Conservation (phyloP, 2,888 invertebrate genomes). For the Amphimallon solstitiale region DNA sequence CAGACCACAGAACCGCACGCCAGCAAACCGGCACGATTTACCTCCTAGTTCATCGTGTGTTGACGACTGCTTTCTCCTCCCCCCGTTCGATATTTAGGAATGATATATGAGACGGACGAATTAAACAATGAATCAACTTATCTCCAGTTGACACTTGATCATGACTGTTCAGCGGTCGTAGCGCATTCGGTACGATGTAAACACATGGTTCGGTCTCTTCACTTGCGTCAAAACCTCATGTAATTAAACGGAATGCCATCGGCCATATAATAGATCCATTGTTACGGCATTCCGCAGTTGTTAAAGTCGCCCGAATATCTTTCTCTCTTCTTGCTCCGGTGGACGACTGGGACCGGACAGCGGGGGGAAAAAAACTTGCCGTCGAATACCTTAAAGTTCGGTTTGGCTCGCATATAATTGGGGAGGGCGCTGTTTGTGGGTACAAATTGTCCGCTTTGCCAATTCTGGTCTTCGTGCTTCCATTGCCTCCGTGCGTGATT, state of each 20-base stretch:
- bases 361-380: conserved; percentile 47
- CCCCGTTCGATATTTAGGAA: conserved; percentile 29
- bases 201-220: conserved; percentile 49
- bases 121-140: conserved; percentile 53
- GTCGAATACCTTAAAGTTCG: conserved; percentile 47
- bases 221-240: conserved; percentile 47
- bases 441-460: conserved; percentile 55
- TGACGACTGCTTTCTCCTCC: no score
- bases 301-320: conserved; percentile 56
- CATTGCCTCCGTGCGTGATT: conserved; percentile 15
- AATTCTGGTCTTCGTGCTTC: conserved; percentile 37
- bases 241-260: conserved; percentile 60
- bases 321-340: conserved; percentile 44
- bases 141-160: conserved; percentile 51
- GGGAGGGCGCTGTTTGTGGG: conserved; percentile 45
- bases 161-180: conserved; percentile 43
- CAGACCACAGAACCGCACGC: conserved; percentile 18
- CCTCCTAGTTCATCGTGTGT: conserved; percentile 14
- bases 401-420: conserved; percentile 43
- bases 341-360: conserved; percentile 7
- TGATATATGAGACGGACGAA: conserved; percentile 40
- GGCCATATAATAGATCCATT: conserved; percentile 62
- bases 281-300: conserved; percentile 59
- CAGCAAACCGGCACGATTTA: no score
- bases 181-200: conserved; percentile 50